Percentiles rank a stretch among this genome's conserved stretches.
Conservation (phyloP, 2,113 vertebrate species). For the Megaceryle torquata region DNA sequence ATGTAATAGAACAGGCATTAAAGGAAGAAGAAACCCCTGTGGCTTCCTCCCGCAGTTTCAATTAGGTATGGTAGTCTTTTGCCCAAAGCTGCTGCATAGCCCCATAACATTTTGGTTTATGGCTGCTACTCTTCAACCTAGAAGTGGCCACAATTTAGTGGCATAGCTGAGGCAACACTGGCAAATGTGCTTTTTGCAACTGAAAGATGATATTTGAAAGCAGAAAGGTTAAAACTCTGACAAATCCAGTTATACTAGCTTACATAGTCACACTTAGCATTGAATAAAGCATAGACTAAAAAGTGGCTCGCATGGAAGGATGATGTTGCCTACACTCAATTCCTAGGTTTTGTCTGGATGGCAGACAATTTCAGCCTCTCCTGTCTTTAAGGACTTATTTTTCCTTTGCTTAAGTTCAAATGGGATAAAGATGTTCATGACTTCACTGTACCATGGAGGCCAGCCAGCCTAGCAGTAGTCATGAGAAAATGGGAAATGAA, state of each 20-base stretch:
- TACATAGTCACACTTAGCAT: not conserved
- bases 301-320: not conserved
- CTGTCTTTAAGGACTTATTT: not conserved
- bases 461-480: rapidly evolving
- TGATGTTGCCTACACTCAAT: rapidly evolving
- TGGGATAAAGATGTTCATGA: rapidly evolving
- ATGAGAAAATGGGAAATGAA: not conserved
- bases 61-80: not conserved
- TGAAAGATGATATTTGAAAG: not conserved
- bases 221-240: not conserved
- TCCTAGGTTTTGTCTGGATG: not conserved
- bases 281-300: not conserved
- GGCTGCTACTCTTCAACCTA: not conserved
- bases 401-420: not conserved
- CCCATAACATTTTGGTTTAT: not conserved
- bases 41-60: conserved; percentile 32
- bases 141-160: not conserved
- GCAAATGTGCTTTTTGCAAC: not conserved
- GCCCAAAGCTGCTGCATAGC: not conserved
- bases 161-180: not conserved
- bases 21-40: conserved; percentile 26
- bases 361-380: not conserved
- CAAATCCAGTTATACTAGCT: not conserved
- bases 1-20: conserved; percentile 25
- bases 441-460: rapidly evolving